Base-by-base conservation (phyloP, 1,140 invertebrate species). In the Drosophila funebris region DNA sequence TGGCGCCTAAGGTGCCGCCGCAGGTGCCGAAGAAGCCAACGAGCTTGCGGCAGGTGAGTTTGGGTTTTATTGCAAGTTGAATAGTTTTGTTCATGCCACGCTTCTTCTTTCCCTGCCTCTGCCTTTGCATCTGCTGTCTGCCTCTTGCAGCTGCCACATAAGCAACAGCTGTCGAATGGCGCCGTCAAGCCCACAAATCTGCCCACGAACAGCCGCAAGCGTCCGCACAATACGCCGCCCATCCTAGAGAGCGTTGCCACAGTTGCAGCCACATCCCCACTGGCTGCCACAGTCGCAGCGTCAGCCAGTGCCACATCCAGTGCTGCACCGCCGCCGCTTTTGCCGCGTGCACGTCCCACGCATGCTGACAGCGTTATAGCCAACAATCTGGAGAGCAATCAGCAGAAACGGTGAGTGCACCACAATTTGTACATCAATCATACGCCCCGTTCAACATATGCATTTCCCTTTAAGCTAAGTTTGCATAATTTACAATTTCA, bases 21-120 rank as follows among this genome's bases (percentile, higher is more conserved):
- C n/a, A 76, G 53, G 79, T 91, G 57, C 91, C 91, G 57, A 89
- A 90, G 63, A 92, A 92, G 53, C 91, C 90, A 29, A 82, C 67
- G 11, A 91, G 83, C 37, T 73, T 90, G 33, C 44, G 78, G n/a
- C 90, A 91, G 76, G 89, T 90, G 80, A 75, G 83, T 77, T 20
- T 57, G 6, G 8, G 52, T 18, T 20, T 66, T 46, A 4, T 13
- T 36, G 3, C n/a, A 33, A 33, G 8, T 11, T 33, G 29, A 31
- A 31, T n/a, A 4, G 37, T 29, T 67, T 78, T 39, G 56, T n/a
- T 37, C 16, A 50, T 73, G 24, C 44, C 27, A 39, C 9, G 9
- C 7, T 50, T 58, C n/a, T n/a, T n/a, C n/a, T n/a, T n/a, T n/a
- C n/a, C n/a, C n/a, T n/a, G n/a, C n/a, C n/a, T n/a, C n/a, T n/a